Conservation (phyloP, 2,797 vertebrate genomes). For the Mycteria americana region DNA sequence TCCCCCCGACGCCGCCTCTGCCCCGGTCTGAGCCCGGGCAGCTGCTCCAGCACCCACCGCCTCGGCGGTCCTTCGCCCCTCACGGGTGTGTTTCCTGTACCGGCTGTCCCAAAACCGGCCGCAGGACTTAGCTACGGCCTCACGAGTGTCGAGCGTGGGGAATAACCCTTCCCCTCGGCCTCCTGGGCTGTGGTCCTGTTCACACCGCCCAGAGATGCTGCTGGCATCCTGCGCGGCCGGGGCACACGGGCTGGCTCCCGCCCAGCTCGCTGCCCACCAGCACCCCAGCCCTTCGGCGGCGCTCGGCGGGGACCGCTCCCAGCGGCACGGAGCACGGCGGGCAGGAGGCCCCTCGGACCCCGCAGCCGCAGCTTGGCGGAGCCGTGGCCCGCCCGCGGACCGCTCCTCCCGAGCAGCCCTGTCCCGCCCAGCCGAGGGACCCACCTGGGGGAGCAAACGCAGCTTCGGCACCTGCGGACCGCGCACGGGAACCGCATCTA, state of each 20-base stretch:
- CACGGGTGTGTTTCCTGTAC: background rate
- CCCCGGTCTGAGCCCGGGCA: background rate
- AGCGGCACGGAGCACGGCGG: background rate
- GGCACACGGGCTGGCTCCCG: background rate
- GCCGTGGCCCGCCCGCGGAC: no score
- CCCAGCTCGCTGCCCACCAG: background rate
- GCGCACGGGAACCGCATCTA: no score
- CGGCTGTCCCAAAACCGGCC: background rate
- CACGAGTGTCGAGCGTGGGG: rapidly evolving
- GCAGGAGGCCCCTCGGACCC: background rate
- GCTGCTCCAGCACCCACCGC: background rate
- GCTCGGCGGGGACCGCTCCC: background rate
- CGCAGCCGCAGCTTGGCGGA: background rate
- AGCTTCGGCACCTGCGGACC: background rate
- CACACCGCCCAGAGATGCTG: background rate
- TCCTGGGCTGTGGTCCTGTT: background rate
- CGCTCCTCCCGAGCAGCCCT: background rate
- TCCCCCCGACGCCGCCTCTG: no score
- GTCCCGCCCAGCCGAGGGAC: background rate
- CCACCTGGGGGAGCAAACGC: background rate
- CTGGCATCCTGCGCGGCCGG: background rate
- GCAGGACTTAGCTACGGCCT: background rate
- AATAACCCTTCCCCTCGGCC: background rate
- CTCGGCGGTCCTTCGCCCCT: background rate
- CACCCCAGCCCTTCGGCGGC: background rate